Evolutionary conservation across 2,888 invertebrate genomes (phyloP), one percentile per base, ranked within the genome.

Genomic region (Mantis religiosa): DNA sequence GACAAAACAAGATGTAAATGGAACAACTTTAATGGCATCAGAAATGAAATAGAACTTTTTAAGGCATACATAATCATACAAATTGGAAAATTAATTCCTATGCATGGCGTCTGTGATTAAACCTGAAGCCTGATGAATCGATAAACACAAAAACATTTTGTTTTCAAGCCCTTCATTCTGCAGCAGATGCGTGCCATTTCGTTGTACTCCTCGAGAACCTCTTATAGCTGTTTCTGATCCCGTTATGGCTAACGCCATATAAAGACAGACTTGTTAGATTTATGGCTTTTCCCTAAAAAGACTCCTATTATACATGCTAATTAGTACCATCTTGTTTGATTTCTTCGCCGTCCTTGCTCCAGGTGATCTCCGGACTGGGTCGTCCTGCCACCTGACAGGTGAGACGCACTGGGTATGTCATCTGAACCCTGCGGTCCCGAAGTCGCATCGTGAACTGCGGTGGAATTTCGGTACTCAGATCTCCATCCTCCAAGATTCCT

Each of bases 391-490:
- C 96, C 93, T 98, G 97, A 91, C 98, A 98, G 0, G 98, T 98
- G 41, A 98, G 94, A 54, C 98, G 95, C 8, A 98, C 97, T 0
- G 97, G 97, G 92, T 97, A 97, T 0, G 97, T 96, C 2, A 96
- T 95, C 93, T 97, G 97, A 0, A 97, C 97, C n/a, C 97, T 94
- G 34, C 97, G 94, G 92, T 98, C 97, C 6, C 97, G 94, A 12
- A 98, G 94, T 3, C 97, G 95, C 97, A 98, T 97, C 1, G 97
- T 97, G 92, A 98, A 97, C 92, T 97, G 97, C 0, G 98, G 98
- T 0, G 96, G 95, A 89, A 94, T 94, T 90, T 95, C 95, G 2
- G 71, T 41, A 25, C 30, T 47, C 25, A 87, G 20, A 12, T 89
- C 87, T 9, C 92, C 92, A 83, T 88, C 90, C 14, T 90, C 88